A percentile compares a stretch with the other conserved stretches of the same genome.
phyloP scores from a whole-genome alignment of 2,797 vertebrate genomes.

The Craterocephalus amniculus region DNA sequence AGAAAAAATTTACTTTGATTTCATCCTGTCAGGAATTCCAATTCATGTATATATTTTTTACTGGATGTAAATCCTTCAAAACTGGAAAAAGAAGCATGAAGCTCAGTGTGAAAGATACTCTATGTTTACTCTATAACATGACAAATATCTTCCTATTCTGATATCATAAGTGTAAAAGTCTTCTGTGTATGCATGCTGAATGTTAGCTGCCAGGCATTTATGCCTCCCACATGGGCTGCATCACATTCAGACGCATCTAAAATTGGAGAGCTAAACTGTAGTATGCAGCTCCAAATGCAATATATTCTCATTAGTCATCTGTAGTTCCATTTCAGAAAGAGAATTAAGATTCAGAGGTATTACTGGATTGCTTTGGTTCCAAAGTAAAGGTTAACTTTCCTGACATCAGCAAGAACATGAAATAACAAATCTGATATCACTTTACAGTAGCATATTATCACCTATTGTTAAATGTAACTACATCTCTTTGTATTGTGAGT shows the following conservation, averaged over 20 bases:
- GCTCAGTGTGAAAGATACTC: conserved; percentile 8
- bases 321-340: conserved; percentile 32
- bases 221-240: conserved; percentile 65
- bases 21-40: neutral
- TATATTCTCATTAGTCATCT: conserved; percentile 56
- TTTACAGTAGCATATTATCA: conserved; percentile 25
- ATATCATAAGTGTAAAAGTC: conserved; percentile 35
- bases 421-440: conserved; percentile 34
- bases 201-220: conserved; percentile 54
- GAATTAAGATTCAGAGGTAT: conserved; percentile 43
- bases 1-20: neutral
- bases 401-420: conserved; percentile 33
- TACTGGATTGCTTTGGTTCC: conserved; percentile 15
- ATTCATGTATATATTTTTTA: neutral
- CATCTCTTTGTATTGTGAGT: conserved; percentile 20
- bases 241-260: conserved; percentile 61
- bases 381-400: conserved; percentile 26
- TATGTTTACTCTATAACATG: conserved; percentile 5
- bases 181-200: conserved; percentile 39
- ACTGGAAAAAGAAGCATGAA: conserved; percentile 1
- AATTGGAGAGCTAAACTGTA: conserved; percentile 54
- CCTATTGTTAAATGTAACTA: conserved; percentile 12
- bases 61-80: conserved; percentile 7
- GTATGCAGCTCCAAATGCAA: conserved; percentile 35
- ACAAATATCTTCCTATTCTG: conserved; percentile 16